These are phyloP conservation scores for Chaetodon trifascialis DNA, from an alignment of 2,113 vertebrate genomes.

Conservation along the genomic window DNA sequence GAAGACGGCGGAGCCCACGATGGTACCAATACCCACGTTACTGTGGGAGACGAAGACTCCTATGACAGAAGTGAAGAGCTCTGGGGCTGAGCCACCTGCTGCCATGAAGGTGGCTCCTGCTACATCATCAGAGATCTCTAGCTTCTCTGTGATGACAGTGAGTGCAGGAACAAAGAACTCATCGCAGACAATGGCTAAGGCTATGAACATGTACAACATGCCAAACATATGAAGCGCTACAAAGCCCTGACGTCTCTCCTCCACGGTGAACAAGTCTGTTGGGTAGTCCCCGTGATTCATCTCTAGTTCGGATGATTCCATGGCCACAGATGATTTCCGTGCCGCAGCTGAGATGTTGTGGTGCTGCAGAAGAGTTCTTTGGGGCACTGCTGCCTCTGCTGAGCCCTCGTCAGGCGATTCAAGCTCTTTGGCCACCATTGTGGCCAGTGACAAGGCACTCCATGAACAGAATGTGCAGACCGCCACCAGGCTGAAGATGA, in stretches of 20 bases:
- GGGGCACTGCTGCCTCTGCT: conserved; percentile 72
- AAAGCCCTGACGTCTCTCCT: conserved; percentile 90
- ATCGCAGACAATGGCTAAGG: conserved; percentile 97
- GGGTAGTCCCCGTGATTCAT: conserved; percentile 93
- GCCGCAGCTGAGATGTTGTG: conserved; percentile 76
- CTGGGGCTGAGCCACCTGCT: conserved; percentile 96
- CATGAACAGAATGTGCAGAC: conserved; percentile 89
- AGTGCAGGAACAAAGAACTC: conserved; percentile 98
- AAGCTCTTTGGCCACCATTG: conserved; percentile 68
- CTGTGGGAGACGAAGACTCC: conserved; percentile 97
- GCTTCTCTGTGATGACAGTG: conserved; percentile 96
- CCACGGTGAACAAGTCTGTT: conserved; percentile 90
- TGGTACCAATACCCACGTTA: conserved; percentile 97
- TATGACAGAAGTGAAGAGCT: conserved; percentile 98
- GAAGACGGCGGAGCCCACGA: conserved; percentile 97
- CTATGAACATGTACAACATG: conserved; percentile 99
- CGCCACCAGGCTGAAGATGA: conserved; percentile 88
- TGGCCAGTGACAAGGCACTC: conserved; percentile 92
- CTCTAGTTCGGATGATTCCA: conserved; percentile 66
- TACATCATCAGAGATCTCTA: conserved; percentile 96
- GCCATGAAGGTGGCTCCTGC: conserved; percentile 99
- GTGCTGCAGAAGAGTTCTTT: conserved; percentile 92
- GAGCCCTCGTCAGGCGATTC: conserved; percentile 41
- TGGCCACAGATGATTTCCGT: conserved; percentile 75
- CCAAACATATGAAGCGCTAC: conserved; percentile 92